Conservation (phyloP, 2,888 invertebrate species). For the Erannis defoliaria region DNA sequence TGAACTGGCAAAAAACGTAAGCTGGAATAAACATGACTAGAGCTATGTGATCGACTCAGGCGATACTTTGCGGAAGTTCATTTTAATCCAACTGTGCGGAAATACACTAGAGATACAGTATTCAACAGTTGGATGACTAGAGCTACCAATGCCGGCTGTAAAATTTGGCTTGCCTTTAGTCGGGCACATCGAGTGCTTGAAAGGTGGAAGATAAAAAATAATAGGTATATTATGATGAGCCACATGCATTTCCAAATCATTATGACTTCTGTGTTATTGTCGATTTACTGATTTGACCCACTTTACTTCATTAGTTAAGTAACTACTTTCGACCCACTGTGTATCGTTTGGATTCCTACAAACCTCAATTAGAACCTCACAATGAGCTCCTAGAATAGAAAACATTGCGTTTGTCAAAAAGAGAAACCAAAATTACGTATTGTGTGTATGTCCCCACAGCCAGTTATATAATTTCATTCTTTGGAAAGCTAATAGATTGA, state of each 20-base stretch:
- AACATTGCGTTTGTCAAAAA: slow-evolving; percentile 47
- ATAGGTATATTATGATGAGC: not conserved
- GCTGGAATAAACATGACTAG: not conserved
- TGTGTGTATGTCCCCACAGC: slow-evolving; percentile 52
- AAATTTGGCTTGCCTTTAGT: no score
- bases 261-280: slow-evolving; percentile 4
- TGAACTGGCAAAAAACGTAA: not conserved
- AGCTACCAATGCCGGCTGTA: no score
- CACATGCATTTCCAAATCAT: not conserved
- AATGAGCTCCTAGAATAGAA: slow-evolving; percentile 38
- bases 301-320: slow-evolving; percentile 22
- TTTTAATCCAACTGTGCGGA: no score
- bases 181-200: no score
- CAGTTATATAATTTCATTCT: slow-evolving; percentile 55
- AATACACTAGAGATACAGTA: not conserved
- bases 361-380: slow-evolving; percentile 40
- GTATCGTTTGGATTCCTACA: slow-evolving; percentile 35
- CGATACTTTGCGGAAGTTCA: no score
- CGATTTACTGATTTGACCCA: slow-evolving; percentile 24
- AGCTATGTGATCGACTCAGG: no score
- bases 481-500: slow-evolving; percentile 63
- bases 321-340: slow-evolving; percentile 32
- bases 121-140: not conserved
- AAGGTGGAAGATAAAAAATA: no score
- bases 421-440: slow-evolving; percentile 59